These are phyloP conservation scores for Diabrotica virgifera DNA, from an alignment of 1,140 invertebrate genomes.

Conservation along the genomic window DNA sequence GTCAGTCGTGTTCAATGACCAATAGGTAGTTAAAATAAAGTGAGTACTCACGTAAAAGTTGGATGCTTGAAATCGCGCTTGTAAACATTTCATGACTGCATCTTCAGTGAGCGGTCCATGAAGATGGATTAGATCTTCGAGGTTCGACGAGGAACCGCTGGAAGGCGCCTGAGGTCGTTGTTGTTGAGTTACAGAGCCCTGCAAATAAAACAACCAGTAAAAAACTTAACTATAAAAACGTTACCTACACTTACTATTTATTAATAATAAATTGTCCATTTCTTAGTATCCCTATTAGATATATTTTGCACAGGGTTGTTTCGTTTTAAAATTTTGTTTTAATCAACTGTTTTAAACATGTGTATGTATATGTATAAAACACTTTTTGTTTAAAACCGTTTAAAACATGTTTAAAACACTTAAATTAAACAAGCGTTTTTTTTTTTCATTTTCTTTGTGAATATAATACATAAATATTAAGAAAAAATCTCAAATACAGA, in stretches of 20 bases:
- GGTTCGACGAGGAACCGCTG: conserved; percentile 35
- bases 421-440: too few species aligned
- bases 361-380: too few species aligned
- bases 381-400: too few species aligned
- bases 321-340: too few species aligned
- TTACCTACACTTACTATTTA: too few species aligned
- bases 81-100: conserved; percentile 85
- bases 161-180: conserved; percentile 24
- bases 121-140: conserved; percentile 89
- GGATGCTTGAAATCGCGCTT: conserved; percentile 80
- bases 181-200: conserved; percentile 27
- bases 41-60: conserved; percentile 80
- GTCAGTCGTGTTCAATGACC: conserved; percentile 38
- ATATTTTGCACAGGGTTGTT: too few species aligned
- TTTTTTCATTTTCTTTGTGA: too few species aligned
- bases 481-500: too few species aligned
- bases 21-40: conserved; percentile 14
- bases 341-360: too few species aligned
- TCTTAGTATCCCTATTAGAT: background rate
- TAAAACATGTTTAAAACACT: too few species aligned
- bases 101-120: conserved; percentile 90
- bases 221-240: background rate
- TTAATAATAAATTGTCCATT: background rate
- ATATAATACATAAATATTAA: too few species aligned
- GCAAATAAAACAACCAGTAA: background rate